Percentiles rank a stretch among this genome's conserved stretches.
Conservation (phyloP, 2,113 vertebrate species). For the Nycticebus coucang region DNA sequence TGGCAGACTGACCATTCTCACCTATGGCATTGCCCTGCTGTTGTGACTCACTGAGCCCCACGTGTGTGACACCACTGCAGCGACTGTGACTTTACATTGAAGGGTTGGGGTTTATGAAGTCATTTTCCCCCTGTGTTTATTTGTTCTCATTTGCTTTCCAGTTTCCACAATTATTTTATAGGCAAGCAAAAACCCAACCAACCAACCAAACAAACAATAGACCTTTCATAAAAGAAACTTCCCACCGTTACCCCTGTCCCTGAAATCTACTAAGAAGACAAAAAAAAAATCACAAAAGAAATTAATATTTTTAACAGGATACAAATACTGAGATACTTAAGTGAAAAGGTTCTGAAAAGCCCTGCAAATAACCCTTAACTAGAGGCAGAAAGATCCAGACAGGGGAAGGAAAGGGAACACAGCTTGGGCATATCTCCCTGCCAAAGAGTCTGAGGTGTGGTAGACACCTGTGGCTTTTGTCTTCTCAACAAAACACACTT, state of each 20-base stretch:
- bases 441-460: slow-evolving; percentile 43
- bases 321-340: not conserved
- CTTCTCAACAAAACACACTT: not conserved
- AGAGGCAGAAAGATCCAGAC: not conserved
- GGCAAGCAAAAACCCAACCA: not conserved
- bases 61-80: not conserved
- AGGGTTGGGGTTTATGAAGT: not conserved
- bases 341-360: not conserved
- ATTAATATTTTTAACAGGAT: not conserved
- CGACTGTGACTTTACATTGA: not conserved
- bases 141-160: not conserved
- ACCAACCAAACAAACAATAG: slow-evolving; percentile 14
- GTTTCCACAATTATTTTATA: slow-evolving; percentile 2
- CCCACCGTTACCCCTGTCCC: not conserved
- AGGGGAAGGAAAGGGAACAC: not conserved
- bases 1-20: not conserved
- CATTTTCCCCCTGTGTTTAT: not conserved
- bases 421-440: slow-evolving; percentile 34
- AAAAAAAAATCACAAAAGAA: not conserved
- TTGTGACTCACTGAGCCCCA: not conserved
- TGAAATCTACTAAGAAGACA: not conserved
- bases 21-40: no score
- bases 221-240: slow-evolving; percentile 31
- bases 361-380: not conserved
- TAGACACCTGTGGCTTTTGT: slow-evolving; percentile 61